Percentiles rank a stretch among this genome's conserved stretches.
These are phyloP conservation scores for Charadrius vociferus DNA, from an alignment of 2,113 vertebrate species.

Conservation along the genomic window DNA sequence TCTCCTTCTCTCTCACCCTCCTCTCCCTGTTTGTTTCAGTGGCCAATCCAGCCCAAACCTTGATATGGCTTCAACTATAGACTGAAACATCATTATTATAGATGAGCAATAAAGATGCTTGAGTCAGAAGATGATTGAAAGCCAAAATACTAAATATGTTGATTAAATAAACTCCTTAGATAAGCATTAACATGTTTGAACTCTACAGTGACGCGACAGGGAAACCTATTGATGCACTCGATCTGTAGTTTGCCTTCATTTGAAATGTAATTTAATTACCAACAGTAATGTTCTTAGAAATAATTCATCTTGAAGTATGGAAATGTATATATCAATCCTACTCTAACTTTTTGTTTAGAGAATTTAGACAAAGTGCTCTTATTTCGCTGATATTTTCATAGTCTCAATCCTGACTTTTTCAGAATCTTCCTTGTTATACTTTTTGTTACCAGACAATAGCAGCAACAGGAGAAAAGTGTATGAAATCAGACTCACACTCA, in stretches of 20 bases:
- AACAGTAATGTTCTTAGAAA: background rate
- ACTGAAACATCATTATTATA: background rate
- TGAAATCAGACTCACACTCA: conserved; percentile 17
- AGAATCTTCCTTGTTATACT: background rate
- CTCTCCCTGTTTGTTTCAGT: too few relatives aligned
- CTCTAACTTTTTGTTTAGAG: background rate
- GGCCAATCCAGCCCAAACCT: too few relatives aligned
- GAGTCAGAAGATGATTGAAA: background rate
- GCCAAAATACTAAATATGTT: background rate
- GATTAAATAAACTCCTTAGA: background rate
- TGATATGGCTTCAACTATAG: background rate
- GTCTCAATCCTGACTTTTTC: background rate
- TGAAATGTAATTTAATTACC: background rate
- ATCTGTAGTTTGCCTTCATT: background rate
- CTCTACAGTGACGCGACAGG: background rate
- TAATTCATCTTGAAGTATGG: background rate
- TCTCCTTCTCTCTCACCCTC: too few relatives aligned
- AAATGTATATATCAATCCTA: background rate
- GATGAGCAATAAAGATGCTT: background rate
- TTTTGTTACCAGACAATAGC: background rate
- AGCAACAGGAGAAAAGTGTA: background rate
- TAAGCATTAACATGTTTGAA: background rate
- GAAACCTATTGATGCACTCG: background rate
- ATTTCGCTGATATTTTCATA: background rate
- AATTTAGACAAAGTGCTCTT: background rate